phyloP scores from a whole-genome alignment of 1,140 invertebrate genomes.

The Rhagoletis pomonella region DNA sequence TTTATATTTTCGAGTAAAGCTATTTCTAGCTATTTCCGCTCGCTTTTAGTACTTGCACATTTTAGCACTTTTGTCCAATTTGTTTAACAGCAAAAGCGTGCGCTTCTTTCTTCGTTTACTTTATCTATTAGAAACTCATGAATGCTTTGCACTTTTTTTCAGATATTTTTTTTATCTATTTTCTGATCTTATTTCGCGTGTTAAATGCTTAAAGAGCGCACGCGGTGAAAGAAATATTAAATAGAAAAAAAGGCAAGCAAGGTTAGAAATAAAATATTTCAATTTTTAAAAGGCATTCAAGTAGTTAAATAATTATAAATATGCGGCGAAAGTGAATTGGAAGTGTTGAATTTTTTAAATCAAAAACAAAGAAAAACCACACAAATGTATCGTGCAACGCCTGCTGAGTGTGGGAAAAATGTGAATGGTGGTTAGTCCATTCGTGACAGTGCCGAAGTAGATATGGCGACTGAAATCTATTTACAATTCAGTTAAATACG shows the following conservation, averaged over 20 bases:
- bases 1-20: background rate
- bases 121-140: background rate
- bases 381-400: background rate
- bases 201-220: background rate
- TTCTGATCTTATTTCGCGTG: background rate
- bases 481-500: background rate
- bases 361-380: background rate
- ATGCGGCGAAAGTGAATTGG: conserved; percentile 38
- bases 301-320: conserved; percentile 1
- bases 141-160: background rate
- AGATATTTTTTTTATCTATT: background rate
- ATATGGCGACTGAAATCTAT: background rate
- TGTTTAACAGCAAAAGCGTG: background rate
- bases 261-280: background rate
- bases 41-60: background rate
- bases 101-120: background rate
- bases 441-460: background rate
- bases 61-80: background rate
- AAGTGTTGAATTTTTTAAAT: background rate
- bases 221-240: background rate
- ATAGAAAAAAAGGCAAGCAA: background rate
- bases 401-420: conserved; percentile 20
- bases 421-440: background rate
- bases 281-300: background rate
- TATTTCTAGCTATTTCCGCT: background rate